phyloP scores from a whole-genome alignment of 1,140 invertebrate genomes.

The Philotrypesis tridentata region DNA sequence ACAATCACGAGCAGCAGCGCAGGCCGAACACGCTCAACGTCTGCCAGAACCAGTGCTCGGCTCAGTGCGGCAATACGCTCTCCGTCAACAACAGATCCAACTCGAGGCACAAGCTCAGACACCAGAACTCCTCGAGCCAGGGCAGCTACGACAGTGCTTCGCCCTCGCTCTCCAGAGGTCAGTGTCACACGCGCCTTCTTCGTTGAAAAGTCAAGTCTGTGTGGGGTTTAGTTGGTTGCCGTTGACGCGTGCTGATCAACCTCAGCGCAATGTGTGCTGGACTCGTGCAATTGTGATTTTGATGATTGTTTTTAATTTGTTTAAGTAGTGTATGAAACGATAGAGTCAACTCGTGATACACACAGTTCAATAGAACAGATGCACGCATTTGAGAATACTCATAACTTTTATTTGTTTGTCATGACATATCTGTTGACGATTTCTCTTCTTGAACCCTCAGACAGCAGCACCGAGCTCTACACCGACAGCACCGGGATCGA shows the following conservation, averaged over 20 bases:
- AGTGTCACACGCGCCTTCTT: too few relatives aligned
- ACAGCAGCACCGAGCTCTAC: constrained; percentile 87
- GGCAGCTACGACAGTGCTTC: constrained; percentile 78
- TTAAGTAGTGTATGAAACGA: too few relatives aligned
- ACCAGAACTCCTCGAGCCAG: constrained; percentile 78
- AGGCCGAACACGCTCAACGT: constrained; percentile 65
- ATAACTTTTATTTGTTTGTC: background rate
- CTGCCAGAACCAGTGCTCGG: constrained; percentile 73
- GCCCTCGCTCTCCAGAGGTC: constrained; percentile 79
- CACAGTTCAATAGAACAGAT: too few relatives aligned
- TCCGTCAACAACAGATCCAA: constrained; percentile 67
- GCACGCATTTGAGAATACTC: too few relatives aligned
- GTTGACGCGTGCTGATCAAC: too few relatives aligned
- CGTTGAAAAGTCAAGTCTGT: too few relatives aligned
- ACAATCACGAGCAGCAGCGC: constrained; percentile 66
- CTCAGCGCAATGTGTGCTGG: too few relatives aligned
- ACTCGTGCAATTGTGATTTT: too few relatives aligned
- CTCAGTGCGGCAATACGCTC: constrained; percentile 72
- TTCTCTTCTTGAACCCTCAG: constrained; percentile 66
- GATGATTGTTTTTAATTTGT: too few relatives aligned
- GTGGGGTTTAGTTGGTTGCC: too few relatives aligned
- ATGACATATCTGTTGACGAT: background rate
- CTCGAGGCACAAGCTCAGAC: constrained; percentile 74
- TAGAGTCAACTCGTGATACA: too few relatives aligned
- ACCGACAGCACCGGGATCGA: constrained; percentile 87